phyloP scores from a whole-genome alignment of 2,888 invertebrate genomes.

The Callyntrura guangdongensis region DNA sequence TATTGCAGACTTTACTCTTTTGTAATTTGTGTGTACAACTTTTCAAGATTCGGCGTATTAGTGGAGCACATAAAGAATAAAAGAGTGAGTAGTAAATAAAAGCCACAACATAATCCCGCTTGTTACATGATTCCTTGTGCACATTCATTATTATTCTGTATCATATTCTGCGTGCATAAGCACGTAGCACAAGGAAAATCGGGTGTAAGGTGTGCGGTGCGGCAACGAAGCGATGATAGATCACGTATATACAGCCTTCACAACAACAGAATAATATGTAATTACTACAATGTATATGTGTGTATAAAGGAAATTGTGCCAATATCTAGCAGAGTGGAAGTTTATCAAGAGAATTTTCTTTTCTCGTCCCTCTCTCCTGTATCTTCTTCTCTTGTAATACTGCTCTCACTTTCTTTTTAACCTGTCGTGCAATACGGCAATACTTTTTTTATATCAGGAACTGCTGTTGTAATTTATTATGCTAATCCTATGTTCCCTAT shows the following conservation, averaged over 20 bases:
- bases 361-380: background rate
- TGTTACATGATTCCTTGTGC: background rate
- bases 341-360: slow-evolving; percentile 24
- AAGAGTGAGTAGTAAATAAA: too few relatives aligned
- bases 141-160: background rate
- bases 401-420: slow-evolving; percentile 62
- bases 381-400: background rate
- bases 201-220: background rate
- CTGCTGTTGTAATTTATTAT: slow-evolving; percentile 57
- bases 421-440: slow-evolving; percentile 2
- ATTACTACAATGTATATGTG: slow-evolving; percentile 11
- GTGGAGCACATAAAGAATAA: background rate
- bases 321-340: slow-evolving; percentile 32
- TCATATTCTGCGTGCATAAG: background rate
- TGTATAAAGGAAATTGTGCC: slow-evolving; percentile 54
- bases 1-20: background rate
- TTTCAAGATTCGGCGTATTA: background rate
- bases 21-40: background rate
- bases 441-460: slow-evolving; percentile 38
- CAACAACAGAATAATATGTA: too few relatives aligned
- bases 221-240: background rate
- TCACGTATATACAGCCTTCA: background rate
- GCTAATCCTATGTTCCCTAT: slow-evolving; percentile 36
- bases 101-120: background rate
- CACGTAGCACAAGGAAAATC: background rate